Evolutionary conservation across 2,888 invertebrate species (phyloP).

Genomic region (Ephialtes manifestator): DNA sequence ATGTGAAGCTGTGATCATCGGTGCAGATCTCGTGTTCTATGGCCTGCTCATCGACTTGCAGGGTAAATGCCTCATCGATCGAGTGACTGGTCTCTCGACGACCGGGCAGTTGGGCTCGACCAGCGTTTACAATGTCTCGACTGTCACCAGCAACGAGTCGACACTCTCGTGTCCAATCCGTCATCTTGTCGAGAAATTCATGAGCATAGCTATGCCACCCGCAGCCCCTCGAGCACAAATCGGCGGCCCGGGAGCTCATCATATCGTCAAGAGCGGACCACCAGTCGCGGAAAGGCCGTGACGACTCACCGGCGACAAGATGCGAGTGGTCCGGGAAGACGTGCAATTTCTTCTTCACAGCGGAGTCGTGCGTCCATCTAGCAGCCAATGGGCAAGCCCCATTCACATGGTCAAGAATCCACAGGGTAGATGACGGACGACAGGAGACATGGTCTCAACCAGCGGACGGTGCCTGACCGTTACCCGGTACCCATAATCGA

Average conservation of each 20-base stretch:
- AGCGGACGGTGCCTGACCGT: constrained; percentile 48
- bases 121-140: constrained; percentile 34
- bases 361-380: constrained; percentile 43
- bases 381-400: constrained; percentile 64
- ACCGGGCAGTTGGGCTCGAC: background rate
- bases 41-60: constrained; percentile 59
- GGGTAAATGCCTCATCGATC: constrained; percentile 27
- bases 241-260: constrained; percentile 39
- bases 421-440: constrained; percentile 35
- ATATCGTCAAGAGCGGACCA: constrained; percentile 56
- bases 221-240: constrained; percentile 14
- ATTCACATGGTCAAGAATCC: constrained; percentile 54
- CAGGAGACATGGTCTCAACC: constrained; percentile 57
- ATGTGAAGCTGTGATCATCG: constrained; percentile 51
- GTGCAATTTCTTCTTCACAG: constrained; percentile 39
- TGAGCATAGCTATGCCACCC: constrained; percentile 28
- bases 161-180: background rate
- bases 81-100: constrained; percentile 18
- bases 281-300: constrained; percentile 77
- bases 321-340: constrained; percentile 89
- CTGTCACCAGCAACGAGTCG: background rate
- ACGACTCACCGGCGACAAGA: constrained; percentile 92
- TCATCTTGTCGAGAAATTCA: constrained; percentile 27
- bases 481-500: constrained; percentile 53
- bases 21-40: constrained; percentile 53